phyloP scores from a whole-genome alignment of 2,113 vertebrate genomes.

The Fregata magnificens region DNA sequence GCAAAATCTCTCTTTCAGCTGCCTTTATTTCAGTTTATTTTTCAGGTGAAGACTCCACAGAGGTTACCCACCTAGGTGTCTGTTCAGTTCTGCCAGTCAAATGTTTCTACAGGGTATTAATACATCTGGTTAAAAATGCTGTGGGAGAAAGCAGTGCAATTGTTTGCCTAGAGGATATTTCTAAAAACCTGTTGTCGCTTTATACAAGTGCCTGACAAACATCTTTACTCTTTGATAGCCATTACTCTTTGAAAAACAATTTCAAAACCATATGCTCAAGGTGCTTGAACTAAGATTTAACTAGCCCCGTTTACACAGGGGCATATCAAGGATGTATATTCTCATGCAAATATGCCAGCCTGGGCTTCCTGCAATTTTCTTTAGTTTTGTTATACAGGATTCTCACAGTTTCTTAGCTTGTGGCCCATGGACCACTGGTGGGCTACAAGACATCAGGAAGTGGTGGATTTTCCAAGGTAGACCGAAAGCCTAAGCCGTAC shows the following conservation, averaged over 20 bases:
- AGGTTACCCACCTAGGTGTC: neutral
- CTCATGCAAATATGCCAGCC: neutral
- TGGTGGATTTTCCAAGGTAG: neutral
- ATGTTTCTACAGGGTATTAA: neutral
- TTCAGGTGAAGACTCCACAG: neutral
- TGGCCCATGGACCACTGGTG: neutral
- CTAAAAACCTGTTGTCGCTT: neutral
- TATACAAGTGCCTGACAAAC: neutral
- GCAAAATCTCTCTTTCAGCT: neutral
- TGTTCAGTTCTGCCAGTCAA: neutral
- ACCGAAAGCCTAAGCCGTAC: neutral
- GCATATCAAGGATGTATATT: neutral
- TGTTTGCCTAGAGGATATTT: neutral
- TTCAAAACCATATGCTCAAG: slow-evolving; percentile 12
- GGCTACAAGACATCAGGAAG: neutral
- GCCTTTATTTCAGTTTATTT: neutral
- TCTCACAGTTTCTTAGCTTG: neutral
- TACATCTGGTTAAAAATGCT: neutral
- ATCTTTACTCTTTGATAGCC: neutral
- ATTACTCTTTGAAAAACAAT: neutral
- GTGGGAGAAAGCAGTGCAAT: neutral
- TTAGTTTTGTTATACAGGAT: neutral
- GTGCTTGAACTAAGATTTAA: slow-evolving; percentile 1
- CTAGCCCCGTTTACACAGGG: neutral
- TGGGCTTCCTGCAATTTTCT: neutral